Base-by-base conservation (phyloP, 1,140 invertebrate species). In the Drosophila insularis region DNA sequence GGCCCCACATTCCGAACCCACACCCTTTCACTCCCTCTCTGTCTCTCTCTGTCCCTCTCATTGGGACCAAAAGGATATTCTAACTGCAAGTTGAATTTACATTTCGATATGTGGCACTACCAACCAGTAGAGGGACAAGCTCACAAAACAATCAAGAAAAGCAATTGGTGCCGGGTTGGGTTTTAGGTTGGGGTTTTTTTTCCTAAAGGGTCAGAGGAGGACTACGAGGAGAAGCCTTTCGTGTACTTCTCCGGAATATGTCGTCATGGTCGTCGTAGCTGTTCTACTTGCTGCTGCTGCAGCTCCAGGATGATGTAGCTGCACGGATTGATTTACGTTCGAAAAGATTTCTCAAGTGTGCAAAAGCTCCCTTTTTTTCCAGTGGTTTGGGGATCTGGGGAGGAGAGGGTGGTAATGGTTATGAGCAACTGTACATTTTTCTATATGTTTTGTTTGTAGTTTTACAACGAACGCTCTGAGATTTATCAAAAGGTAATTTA, bases 401-500 rank as follows among this genome's bases (percentile, higher is more conserved):
- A 19, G 14, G 10, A 19, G 23, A 8, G 21, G 35, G 11, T 0
- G 35, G 35, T 37, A 37, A 21, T 40, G 35, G 23, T 40, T 43
- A 59, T 32, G 56, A 37, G 17, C 56, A 59, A 59, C 60, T 62
- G 39, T 50, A 63, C 31, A 75, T 86, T 86, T 86, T 87, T 86
- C 71, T 86, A 86, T 81, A 86, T 87, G 58, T 81, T 81, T 81
- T 59, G 63, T 50, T 55, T 56, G 39, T 74, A 40, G 63, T 37
- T 73, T 71, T 62, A 13, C 27, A 27, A 27, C 27, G 27, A 27
- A 27, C 27, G 74, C 77, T 27, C 89, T 81, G 72, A 90, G 89
- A 90, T 90, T 90, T 90, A 90, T 90, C 89, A 90, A 90, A 90
- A 90, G 89, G 89, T 90, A 90, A 90, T 90, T 90, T 90, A 90